phyloP scores from a whole-genome alignment of 1,140 invertebrate species.

The Leptinotarsa lineolata region DNA sequence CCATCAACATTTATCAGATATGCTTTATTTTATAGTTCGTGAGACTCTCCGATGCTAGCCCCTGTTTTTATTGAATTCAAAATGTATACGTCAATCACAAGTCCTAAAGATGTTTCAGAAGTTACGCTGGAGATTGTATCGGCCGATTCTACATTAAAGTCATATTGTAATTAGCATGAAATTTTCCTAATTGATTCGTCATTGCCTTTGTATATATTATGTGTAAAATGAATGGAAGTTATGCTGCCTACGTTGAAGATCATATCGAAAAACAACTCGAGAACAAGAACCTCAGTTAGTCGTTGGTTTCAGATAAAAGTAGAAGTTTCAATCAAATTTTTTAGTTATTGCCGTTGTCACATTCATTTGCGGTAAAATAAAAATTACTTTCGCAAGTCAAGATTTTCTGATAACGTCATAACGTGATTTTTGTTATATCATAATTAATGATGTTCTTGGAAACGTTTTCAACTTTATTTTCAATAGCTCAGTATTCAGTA shows the following conservation, averaged over 20 bases:
- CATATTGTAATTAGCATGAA: slow-evolving; percentile 28
- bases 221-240: not conserved
- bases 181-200: slow-evolving; percentile 21
- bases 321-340: no score
- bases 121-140: slow-evolving; percentile 24
- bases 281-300: not conserved
- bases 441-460: no score
- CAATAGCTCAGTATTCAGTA: no score
- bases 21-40: slow-evolving; percentile 20
- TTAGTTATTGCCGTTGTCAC: no score
- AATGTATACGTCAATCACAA: slow-evolving; percentile 22
- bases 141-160: slow-evolving; percentile 18
- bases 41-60: slow-evolving; percentile 9
- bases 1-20: slow-evolving; percentile 10
- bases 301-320: no score
- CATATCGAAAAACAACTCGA: not conserved
- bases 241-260: slow-evolving; percentile 1
- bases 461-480: no score
- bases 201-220: slow-evolving; percentile 11
- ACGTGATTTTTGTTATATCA: no score
- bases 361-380: no score
- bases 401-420: no score
- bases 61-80: slow-evolving; percentile 11
- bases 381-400: no score
- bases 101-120: slow-evolving; percentile 20